These are phyloP conservation scores for Drosophila cognata DNA, from an alignment of 2,888 invertebrate species.

Conservation along the genomic window DNA sequence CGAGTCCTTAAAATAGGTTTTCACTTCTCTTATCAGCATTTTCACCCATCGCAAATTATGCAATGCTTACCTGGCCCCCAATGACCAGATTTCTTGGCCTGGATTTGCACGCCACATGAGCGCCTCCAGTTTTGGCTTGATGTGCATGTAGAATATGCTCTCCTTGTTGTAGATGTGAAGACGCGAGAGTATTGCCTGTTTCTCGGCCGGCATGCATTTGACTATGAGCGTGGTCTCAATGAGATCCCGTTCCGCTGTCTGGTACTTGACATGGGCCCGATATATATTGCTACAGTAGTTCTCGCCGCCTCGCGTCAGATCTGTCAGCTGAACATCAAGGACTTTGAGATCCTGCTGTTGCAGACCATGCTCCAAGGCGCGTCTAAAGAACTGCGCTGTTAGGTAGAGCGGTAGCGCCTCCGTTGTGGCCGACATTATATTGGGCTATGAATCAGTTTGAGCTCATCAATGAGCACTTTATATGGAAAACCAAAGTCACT, in stretches of 20 bases:
- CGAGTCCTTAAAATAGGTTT: neutral
- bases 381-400: constrained; percentile 75
- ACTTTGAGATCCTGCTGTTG: constrained; percentile 74
- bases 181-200: constrained; percentile 84
- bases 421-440: constrained; percentile 52
- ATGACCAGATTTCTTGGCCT: constrained; percentile 73
- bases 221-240: constrained; percentile 69
- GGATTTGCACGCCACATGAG: constrained; percentile 81
- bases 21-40: neutral
- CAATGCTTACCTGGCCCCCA: constrained; percentile 78
- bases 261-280: constrained; percentile 72
- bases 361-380: constrained; percentile 78
- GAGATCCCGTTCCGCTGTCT: constrained; percentile 40
- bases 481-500: constrained; percentile 56
- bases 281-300: constrained; percentile 84
- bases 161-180: constrained; percentile 85
- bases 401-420: constrained; percentile 63
- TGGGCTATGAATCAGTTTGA: constrained; percentile 31
- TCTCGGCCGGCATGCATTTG: constrained; percentile 82
- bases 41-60: neutral
- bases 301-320: constrained; percentile 80
- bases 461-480: constrained; percentile 29
- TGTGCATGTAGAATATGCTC: constrained; percentile 84
- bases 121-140: constrained; percentile 85
- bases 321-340: constrained; percentile 63